Base-by-base conservation (phyloP, 2,113 vertebrate genomes). In the Chamaetylas fuelleborni region DNA sequence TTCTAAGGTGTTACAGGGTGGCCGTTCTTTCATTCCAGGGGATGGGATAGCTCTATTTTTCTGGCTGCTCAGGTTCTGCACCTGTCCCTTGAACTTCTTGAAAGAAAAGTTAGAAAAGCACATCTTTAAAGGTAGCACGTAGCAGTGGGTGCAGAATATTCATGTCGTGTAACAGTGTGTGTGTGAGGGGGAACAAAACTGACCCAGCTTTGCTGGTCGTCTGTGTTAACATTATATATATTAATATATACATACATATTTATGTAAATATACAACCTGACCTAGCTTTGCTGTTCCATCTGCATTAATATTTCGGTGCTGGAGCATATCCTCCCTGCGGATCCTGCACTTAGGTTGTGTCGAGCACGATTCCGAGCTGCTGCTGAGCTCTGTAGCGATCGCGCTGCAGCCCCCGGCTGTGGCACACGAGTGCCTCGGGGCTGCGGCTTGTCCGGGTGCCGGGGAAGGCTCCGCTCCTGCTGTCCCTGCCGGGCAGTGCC, bases 131-230 rank as follows among this genome's bases (percentile, higher is more conserved):
- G 22, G 40, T 4, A 56, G 33, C 8, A 12, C 0, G 0, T 65
- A n/a, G 50, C 17, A 65, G 33, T 22, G 33, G 13, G 1, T 38
- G 22, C 71, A 64, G 66, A 80, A 23, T 61, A 54, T 50, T 66
- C 0, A 0, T 22, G 20, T 24, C 5, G 0, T 28, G 19, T n/a
- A 38, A 5, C 15, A 1, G 12, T 9, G 12, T 1, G 2, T 4
- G 31, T 14, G 8, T 24, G 57, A 43, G 33, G 33, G 29, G 33
- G 56, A 54, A 16, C 29, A 25, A 42, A 56, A 11, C 6, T 24
- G 14, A 23, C 15, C 4, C 23, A 19, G 42, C 23, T 74, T 85
- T 67, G 33, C n/a, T 47, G 34, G 54, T 48, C 29, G 6, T 34
- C 40, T 19, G 8, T 20, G 19, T 61, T 69, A 31, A 9, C 34